A percentile compares a stretch with the other conserved stretches of the same genome.
Conservation (phyloP, 2,888 invertebrate species). For the Trilocha varians region DNA sequence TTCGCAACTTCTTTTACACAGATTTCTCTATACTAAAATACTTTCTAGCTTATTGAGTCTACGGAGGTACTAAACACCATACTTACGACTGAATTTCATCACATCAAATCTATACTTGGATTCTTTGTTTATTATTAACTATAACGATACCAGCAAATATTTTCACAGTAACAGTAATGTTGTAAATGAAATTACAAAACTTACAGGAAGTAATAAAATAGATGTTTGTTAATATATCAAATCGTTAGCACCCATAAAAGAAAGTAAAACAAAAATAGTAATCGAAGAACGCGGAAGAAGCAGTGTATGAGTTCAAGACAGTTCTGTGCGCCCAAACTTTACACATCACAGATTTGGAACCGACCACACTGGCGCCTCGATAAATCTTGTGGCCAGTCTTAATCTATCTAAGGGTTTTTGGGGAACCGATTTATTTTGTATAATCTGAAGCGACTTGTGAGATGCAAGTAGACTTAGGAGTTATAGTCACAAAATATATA, state of each 20-base stretch:
- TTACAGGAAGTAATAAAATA: constrained; percentile 37
- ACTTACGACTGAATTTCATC: too few species aligned
- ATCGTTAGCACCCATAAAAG: constrained; percentile 36
- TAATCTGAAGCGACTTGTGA: constrained; percentile 10
- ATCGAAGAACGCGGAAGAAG: constrained; percentile 59
- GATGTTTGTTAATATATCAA: constrained; percentile 26
- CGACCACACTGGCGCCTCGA: constrained; percentile 15
- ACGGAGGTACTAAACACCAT: too few species aligned
- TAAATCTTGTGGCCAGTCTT: constrained; percentile 18
- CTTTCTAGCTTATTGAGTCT: too few species aligned
- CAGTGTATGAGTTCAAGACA: constrained; percentile 26
- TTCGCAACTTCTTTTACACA: neutral
- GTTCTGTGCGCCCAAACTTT: constrained; percentile 20
- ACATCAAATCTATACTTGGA: too few species aligned
- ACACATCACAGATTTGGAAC: constrained; percentile 25
- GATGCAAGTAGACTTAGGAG: too few species aligned
- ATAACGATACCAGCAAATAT: too few species aligned
- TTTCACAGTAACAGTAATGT: too few species aligned
- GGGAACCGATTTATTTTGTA: constrained; percentile 14
- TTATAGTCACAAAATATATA: too few species aligned
- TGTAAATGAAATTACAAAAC: constrained; percentile 14
- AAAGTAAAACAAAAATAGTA: constrained; percentile 50
- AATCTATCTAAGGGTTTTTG: constrained; percentile 17
- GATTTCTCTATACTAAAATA: too few species aligned
- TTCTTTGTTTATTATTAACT: too few species aligned